Conservation (phyloP, 2,113 vertebrate genomes). For the Isichthys henryi region DNA sequence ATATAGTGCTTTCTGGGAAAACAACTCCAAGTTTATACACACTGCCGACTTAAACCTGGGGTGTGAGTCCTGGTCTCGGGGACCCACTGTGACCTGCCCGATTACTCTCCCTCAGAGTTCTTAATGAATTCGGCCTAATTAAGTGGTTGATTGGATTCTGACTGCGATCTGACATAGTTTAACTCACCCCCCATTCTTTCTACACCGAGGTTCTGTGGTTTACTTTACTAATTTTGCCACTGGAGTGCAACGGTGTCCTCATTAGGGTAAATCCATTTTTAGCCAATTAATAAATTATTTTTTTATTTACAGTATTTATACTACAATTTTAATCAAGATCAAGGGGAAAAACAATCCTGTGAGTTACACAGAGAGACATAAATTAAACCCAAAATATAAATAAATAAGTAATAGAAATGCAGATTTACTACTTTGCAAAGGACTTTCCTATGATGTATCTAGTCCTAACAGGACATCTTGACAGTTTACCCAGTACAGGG, state of each 20-base stretch:
- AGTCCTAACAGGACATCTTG: neutral
- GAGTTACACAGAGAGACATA: neutral
- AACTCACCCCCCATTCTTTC: neutral
- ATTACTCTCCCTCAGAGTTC: neutral
- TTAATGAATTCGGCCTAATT: neutral
- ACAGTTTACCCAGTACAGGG: neutral
- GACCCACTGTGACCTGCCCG: neutral
- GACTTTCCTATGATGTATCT: neutral
- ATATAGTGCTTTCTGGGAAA: neutral
- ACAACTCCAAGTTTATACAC: neutral
- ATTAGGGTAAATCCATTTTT: neutral
- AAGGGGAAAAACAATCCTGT: neutral
- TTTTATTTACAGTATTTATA: slow-evolving; percentile 2
- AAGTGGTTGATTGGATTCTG: slow-evolving; percentile 9
- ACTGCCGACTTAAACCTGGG: neutral
- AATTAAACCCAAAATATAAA: neutral
- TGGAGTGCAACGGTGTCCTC: neutral
- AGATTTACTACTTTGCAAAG: neutral
- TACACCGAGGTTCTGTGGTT: neutral
- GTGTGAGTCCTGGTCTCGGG: neutral
- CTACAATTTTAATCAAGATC: slow-evolving; percentile 9
- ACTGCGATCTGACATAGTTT: slow-evolving; percentile 11
- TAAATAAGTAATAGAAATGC: neutral
- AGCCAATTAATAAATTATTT: slow-evolving; percentile 1
- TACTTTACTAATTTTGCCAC: neutral